Percentiles rank a stretch among this genome's conserved stretches.
These are phyloP conservation scores for Amiota minor DNA, from an alignment of 2,888 invertebrate species.

Conservation along the genomic window DNA sequence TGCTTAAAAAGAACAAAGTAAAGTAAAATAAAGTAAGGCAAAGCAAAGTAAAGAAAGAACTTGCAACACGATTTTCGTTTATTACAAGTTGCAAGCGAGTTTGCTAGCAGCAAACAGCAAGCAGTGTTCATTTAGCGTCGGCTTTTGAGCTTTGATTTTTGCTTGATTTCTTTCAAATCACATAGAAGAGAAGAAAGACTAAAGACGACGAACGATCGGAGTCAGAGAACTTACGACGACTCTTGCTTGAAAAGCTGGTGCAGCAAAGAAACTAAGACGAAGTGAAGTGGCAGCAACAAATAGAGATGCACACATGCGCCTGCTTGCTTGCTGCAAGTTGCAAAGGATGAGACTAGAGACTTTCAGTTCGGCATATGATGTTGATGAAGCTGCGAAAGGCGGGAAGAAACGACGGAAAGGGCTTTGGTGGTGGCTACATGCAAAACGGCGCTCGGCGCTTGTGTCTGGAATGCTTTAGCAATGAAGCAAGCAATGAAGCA, in stretches of 20 bases:
- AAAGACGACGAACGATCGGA: neutral
- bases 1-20: neutral
- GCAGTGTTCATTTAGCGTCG: conserved; percentile 12
- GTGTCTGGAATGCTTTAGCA: conserved; percentile 33
- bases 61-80: conserved; percentile 22
- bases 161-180: conserved; percentile 71
- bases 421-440: too few relatives aligned
- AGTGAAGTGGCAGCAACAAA: neutral
- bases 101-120: neutral
- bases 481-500: conserved; percentile 40
- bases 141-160: conserved; percentile 69
- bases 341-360: neutral
- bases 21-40: neutral
- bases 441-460: conserved; percentile 23
- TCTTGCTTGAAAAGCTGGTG: neutral
- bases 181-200: neutral
- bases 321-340: neutral
- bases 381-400: neutral
- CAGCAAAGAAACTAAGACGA: neutral
- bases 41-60: neutral
- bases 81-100: neutral
- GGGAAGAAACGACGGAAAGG: conserved; percentile 10
- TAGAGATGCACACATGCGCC: conserved; percentile 24
- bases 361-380: neutral
- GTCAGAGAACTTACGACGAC: neutral